phyloP scores from a whole-genome alignment of 2,797 vertebrate species.

The Ctenopoma multispine region DNA sequence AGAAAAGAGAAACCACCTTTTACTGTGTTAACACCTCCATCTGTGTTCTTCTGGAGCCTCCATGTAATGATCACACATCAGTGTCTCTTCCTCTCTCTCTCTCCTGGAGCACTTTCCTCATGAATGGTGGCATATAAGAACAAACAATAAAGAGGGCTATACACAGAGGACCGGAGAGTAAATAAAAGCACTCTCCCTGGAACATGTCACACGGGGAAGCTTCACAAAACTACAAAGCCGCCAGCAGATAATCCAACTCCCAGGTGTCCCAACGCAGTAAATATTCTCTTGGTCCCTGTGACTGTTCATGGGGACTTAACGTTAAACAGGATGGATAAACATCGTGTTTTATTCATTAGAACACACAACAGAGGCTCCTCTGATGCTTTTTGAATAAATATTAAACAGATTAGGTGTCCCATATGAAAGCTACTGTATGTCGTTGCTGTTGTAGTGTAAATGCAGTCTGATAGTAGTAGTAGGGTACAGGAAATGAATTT shows the following conservation, averaged over 20 bases:
- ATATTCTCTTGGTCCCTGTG: constrained; percentile 83
- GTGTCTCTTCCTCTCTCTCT: constrained; percentile 5
- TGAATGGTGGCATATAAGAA: constrained; percentile 77
- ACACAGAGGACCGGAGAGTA: constrained; percentile 81
- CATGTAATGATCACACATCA: constrained; percentile 57
- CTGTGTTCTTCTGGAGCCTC: constrained; percentile 39
- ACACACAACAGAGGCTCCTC: constrained; percentile 78
- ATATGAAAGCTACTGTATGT: constrained; percentile 60
- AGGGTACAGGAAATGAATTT: constrained; percentile 4
- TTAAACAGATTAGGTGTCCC: constrained; percentile 77
- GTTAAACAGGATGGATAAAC: constrained; percentile 83
- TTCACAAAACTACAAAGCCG: constrained; percentile 85
- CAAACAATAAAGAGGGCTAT: constrained; percentile 80
- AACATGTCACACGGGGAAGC: constrained; percentile 79
- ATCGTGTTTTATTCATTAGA: constrained; percentile 88
- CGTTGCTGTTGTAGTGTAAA: constrained; percentile 45
- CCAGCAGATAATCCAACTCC: constrained; percentile 83
- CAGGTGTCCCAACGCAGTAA: constrained; percentile 78
- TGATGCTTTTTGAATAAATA: constrained; percentile 81
- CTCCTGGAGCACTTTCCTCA: constrained; percentile 60
- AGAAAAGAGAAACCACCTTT: not conserved
- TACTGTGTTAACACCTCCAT: constrained; percentile 38
- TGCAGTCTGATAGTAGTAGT: constrained; percentile 15
- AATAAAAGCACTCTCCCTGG: constrained; percentile 80
- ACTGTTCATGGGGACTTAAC: constrained; percentile 83